Percentiles rank a stretch among this genome's conserved stretches.
Evolutionary conservation across 1,140 invertebrate species (phyloP).

Genomic region (Cecropterus lyciades): DNA sequence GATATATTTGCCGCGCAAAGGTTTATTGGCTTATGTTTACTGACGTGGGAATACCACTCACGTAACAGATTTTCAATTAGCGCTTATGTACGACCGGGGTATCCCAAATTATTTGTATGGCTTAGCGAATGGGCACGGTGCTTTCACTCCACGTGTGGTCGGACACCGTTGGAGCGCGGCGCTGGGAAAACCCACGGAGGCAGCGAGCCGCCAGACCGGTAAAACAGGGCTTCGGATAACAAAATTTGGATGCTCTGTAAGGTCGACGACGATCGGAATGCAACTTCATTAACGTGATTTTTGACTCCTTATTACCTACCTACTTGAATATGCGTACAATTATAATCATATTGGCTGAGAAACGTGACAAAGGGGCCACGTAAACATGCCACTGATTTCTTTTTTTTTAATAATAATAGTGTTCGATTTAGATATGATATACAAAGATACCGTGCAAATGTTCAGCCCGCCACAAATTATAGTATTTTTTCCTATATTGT

Average conservation of each 20-base stretch:
- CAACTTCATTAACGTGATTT: not conserved
- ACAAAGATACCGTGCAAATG: no score
- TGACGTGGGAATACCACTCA: slow-evolving; percentile 23
- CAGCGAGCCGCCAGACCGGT: slow-evolving; percentile 11
- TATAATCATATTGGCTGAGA: not conserved
- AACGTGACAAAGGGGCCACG: not conserved
- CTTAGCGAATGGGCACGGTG: slow-evolving; percentile 32
- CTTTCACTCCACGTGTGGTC: slow-evolving; percentile 49
- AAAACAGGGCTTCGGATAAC: slow-evolving; percentile 1
- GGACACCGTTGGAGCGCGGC: slow-evolving; percentile 3
- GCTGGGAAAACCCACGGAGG: slow-evolving; percentile 33
- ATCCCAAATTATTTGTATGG: slow-evolving; percentile 37
- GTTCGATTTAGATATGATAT: no score
- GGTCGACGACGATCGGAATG: not conserved
- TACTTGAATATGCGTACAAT: not conserved
- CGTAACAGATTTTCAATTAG: slow-evolving; percentile 40
- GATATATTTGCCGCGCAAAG: not conserved
- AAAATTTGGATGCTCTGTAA: slow-evolving; percentile 28
- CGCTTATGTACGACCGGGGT: slow-evolving; percentile 34
- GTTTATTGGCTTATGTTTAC: not conserved
- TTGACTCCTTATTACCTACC: not conserved
- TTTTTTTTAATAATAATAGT: no score
- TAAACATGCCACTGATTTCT: no score
- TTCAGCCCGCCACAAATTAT: not conserved
- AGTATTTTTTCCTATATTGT: not conserved